Conservation (phyloP, 1,140 invertebrate species). For the Drosophila pseudoananassae region DNA sequence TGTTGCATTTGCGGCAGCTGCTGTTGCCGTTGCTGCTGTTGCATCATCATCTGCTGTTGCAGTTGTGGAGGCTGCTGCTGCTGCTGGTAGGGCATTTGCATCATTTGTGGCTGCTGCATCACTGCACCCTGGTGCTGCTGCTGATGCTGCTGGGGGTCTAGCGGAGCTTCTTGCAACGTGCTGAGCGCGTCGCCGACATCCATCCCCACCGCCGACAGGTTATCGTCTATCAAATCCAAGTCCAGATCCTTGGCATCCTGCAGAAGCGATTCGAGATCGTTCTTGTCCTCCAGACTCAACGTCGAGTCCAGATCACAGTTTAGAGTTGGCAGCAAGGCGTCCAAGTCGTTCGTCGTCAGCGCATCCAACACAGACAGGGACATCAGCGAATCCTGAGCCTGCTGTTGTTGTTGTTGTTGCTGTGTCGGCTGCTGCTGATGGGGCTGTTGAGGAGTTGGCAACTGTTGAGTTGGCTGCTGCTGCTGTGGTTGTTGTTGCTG, state of each 20-base stretch:
- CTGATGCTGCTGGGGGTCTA: slow-evolving; percentile 61
- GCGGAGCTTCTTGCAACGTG: slow-evolving; percentile 57
- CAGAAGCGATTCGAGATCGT: slow-evolving; percentile 81
- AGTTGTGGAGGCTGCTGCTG: slow-evolving; percentile 29
- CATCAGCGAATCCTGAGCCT: slow-evolving; percentile 66
- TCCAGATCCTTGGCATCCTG: slow-evolving; percentile 83
- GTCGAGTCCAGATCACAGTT: slow-evolving; percentile 85
- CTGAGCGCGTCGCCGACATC: slow-evolving; percentile 73
- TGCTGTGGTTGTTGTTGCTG: slow-evolving; percentile 11
- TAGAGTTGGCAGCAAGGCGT: slow-evolving; percentile 87
- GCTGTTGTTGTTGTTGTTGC: slow-evolving; percentile 22
- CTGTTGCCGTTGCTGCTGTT: slow-evolving; percentile 44
- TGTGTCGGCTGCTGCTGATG: slow-evolving; percentile 20
- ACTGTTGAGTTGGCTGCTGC: slow-evolving; percentile 14
- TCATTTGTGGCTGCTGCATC: slow-evolving; percentile 54
- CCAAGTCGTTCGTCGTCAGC: slow-evolving; percentile 86
- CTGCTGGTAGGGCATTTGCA: slow-evolving; percentile 44
- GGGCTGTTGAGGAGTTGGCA: slow-evolving; percentile 34
- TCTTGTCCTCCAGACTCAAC: slow-evolving; percentile 85
- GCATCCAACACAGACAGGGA: slow-evolving; percentile 84
- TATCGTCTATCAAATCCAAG: slow-evolving; percentile 80
- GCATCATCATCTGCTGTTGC: slow-evolving; percentile 39
- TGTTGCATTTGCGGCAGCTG: slow-evolving; percentile 44
- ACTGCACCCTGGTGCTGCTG: slow-evolving; percentile 32
- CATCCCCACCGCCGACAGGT: slow-evolving; percentile 75